phyloP scores from a whole-genome alignment of 2,113 vertebrate species.

The Empidonax traillii region DNA sequence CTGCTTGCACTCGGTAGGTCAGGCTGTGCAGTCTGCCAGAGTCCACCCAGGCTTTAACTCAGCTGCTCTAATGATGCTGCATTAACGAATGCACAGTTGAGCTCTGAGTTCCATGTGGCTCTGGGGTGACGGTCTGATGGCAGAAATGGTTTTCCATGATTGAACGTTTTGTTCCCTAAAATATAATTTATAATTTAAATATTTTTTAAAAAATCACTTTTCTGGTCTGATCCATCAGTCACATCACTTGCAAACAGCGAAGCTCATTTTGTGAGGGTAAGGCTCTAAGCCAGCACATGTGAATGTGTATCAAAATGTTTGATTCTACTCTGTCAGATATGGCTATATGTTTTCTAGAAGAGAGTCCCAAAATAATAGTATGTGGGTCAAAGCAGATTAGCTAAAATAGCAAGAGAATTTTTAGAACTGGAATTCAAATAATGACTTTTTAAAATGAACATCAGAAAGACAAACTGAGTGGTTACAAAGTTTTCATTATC shows the following conservation, averaged over 20 bases:
- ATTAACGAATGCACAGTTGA: background rate
- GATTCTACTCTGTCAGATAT: background rate
- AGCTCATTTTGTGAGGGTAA: background rate
- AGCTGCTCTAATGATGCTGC: background rate
- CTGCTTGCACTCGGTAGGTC: fast-evolving
- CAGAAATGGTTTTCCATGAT: background rate
- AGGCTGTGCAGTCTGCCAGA: background rate
- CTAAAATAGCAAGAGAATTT: constrained; percentile 4
- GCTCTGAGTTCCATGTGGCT: background rate
- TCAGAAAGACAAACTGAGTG: background rate
- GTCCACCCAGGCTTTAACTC: background rate
- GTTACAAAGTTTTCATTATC: background rate
- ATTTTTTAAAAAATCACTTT: background rate
- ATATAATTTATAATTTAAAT: background rate
- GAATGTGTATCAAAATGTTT: background rate
- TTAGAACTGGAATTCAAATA: constrained; percentile 9
- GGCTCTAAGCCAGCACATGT: background rate
- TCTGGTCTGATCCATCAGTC: background rate
- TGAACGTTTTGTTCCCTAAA: background rate
- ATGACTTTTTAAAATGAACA: background rate
- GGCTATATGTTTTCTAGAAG: background rate
- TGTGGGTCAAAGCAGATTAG: constrained; percentile 1
- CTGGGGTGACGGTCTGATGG: background rate
- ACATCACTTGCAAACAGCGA: background rate
- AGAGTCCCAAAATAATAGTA: background rate